Percentiles rank a stretch among this genome's conserved stretches.
Evolutionary conservation across 2,797 vertebrate genomes (phyloP).

Genomic region (Channallabes apus): DNA sequence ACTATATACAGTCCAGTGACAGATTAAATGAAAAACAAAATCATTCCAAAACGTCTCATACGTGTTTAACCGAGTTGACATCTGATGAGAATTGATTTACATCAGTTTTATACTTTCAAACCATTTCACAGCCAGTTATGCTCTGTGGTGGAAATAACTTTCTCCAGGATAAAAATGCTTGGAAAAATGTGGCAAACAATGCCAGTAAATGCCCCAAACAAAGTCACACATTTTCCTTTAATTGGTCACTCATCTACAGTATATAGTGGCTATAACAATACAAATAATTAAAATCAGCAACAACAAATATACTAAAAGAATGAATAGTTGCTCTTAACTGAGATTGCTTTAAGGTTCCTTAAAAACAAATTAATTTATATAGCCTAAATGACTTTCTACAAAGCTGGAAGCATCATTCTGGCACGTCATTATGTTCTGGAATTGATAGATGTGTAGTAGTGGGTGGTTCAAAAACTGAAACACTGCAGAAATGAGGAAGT

Average conservation of each 20-base stretch:
- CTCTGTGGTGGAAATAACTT: not conserved
- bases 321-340: not conserved
- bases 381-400: not conserved
- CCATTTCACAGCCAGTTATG: not conserved
- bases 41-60: not conserved
- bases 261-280: not conserved
- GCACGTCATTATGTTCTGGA: constrained; percentile 4
- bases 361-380: not conserved
- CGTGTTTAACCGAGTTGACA: not conserved
- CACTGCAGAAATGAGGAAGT: not conserved
- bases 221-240: not conserved
- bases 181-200: not conserved
- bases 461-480: constrained; percentile 5
- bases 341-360: not conserved
- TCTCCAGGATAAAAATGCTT: not conserved
- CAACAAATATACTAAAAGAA: not conserved
- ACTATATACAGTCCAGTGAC: not conserved
- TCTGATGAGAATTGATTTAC: not conserved
- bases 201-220: not conserved
- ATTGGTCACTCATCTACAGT: not conserved
- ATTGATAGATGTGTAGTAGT: not conserved
- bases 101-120: not conserved
- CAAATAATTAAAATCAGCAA: not conserved
- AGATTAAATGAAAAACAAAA: no score
- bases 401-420: not conserved